These are phyloP conservation scores for Alexandromys fortis DNA, from an alignment of 2,113 vertebrate species.

Conservation along the genomic window DNA sequence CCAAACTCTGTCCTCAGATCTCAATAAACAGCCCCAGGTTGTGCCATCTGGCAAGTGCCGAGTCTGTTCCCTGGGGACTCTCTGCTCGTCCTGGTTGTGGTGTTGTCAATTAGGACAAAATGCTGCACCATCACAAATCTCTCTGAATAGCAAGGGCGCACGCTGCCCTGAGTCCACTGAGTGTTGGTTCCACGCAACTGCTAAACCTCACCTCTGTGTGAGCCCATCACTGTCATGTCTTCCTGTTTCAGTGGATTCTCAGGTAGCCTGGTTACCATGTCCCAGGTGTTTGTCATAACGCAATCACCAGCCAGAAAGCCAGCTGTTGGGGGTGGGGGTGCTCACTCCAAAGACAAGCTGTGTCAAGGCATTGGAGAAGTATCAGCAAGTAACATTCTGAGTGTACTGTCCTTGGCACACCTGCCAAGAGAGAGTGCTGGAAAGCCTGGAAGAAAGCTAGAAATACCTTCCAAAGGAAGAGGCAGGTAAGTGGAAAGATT, in stretches of 20 bases:
- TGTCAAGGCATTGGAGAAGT: not conserved
- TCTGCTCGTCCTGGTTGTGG: not conserved
- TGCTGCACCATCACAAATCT: not conserved
- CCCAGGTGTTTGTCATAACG: not conserved
- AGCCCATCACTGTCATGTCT: rapidly evolving
- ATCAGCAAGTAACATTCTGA: not conserved
- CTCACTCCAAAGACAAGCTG: too few species aligned
- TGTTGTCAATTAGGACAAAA: not conserved
- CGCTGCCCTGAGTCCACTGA: not conserved
- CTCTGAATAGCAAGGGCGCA: not conserved
- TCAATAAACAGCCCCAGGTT: not conserved
- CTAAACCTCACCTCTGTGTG: not conserved
- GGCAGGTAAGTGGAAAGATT: not conserved
- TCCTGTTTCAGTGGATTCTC: not conserved
- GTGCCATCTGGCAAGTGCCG: constrained; percentile 1
- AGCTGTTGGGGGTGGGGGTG: not conserved
- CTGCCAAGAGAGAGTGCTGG: not conserved
- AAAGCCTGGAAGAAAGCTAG: not conserved
- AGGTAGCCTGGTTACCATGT: not conserved
- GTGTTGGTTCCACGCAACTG: not conserved
- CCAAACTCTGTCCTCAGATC: not conserved
- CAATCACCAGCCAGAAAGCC: not conserved
- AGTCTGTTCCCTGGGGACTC: not conserved
- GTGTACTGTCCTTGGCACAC: not conserved
- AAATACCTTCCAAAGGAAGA: not conserved